phyloP scores from a whole-genome alignment of 35 echinoderm and acorn worm genomes.

The Ptychodera flava region DNA sequence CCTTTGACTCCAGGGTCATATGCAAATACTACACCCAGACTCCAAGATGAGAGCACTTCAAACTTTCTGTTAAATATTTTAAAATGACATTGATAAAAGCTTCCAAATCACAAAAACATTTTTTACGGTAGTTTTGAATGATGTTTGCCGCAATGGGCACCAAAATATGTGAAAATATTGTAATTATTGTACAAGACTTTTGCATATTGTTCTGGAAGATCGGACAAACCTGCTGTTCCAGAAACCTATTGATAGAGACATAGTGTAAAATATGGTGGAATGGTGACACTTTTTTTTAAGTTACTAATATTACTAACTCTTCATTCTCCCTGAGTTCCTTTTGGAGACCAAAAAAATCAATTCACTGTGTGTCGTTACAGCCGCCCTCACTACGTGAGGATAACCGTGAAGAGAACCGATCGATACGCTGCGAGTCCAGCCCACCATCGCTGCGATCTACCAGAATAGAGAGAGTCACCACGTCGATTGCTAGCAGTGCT shows the following conservation, averaged over 20 bases:
- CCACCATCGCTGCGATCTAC: conserved; percentile 73
- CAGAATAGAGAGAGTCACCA: conserved; percentile 73
- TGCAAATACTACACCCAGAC: no score
- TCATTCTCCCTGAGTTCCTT: no score
- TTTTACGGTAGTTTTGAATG: no score
- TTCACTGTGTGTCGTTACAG: conserved; percentile 5
- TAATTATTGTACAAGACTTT: no score
- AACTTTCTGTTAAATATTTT: no score
- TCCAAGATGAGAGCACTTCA: no score
- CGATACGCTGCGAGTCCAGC: conserved; percentile 65
- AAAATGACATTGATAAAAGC: no score
- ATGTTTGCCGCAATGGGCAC: no score
- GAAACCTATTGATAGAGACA: background rate
- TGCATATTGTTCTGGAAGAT: no score
- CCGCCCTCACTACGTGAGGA: background rate
- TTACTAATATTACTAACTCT: background rate
- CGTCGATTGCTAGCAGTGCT: conserved; percentile 61
- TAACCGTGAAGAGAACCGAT: conserved; percentile 17
- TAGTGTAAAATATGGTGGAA: background rate
- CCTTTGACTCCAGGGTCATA: background rate
- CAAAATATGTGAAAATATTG: no score
- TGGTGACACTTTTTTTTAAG: background rate
- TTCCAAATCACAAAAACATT: no score
- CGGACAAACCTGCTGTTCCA: background rate
- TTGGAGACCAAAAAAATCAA: no score